Conservation (phyloP, 2,113 vertebrate species). For the Pterocles burchelli region DNA sequence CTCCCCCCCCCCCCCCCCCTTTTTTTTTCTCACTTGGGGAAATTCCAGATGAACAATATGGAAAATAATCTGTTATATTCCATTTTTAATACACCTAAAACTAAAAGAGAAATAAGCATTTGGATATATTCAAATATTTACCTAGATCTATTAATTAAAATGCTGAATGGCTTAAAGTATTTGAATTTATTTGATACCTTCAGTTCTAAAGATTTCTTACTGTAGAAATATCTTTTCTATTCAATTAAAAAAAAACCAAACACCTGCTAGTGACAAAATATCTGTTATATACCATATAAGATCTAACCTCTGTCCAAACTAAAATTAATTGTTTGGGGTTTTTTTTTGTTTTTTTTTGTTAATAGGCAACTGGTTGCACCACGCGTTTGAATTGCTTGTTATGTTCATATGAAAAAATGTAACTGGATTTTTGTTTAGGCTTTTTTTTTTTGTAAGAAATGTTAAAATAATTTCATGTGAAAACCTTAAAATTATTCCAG, state of each 20-base stretch:
- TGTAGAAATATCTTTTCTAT: not conserved
- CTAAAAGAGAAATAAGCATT: constrained; percentile 37
- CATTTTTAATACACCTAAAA: constrained; percentile 22
- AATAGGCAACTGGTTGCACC: not conserved
- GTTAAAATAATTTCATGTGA: not conserved
- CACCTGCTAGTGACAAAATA: not conserved
- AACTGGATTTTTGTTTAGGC: not conserved
- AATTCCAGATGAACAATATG: constrained; percentile 13
- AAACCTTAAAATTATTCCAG: not conserved
- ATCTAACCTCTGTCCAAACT: not conserved
- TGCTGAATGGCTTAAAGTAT: not conserved
- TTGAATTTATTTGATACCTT: not conserved
- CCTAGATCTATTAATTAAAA: constrained; percentile 53
- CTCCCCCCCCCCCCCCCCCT: not conserved
- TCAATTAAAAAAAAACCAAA: not conserved
- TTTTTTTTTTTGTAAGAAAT: not conserved
- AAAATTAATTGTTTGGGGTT: not conserved
- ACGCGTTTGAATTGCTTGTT: not conserved
- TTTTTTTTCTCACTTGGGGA: not conserved
- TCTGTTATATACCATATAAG: not conserved
- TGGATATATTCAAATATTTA: constrained; percentile 40
- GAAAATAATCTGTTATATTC: constrained; percentile 20
- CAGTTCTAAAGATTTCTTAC: not conserved
- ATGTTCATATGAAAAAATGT: not conserved
- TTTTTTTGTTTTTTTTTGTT: not conserved